Evolutionary conservation across 2,113 vertebrate genomes (phyloP).

Genomic region (Fregata magnificens): DNA sequence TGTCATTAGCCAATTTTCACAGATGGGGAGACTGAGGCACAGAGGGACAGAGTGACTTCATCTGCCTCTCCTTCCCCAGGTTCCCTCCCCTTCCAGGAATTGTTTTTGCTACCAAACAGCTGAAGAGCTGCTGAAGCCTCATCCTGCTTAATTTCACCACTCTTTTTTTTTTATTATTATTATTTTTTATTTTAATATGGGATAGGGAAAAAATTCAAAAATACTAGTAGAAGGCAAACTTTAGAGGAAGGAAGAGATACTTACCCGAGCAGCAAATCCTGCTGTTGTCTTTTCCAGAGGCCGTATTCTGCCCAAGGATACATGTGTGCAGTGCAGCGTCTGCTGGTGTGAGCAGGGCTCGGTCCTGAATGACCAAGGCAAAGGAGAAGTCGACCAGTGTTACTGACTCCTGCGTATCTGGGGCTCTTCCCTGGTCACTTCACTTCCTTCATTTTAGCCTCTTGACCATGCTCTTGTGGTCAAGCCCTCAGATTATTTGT

Average conservation of each 20-base stretch:
- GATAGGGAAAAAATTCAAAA: neutral
- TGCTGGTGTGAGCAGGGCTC: neutral
- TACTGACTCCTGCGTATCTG: neutral
- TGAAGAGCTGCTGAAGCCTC: neutral
- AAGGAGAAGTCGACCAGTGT: neutral
- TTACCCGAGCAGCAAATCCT: neutral
- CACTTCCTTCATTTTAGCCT: neutral
- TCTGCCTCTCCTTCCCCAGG: neutral
- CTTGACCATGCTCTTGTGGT: neutral
- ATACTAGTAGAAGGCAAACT: neutral
- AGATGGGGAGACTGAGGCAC: conserved; percentile 64
- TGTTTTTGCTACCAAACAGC: neutral
- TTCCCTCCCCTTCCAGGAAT: neutral
- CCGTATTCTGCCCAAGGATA: neutral
- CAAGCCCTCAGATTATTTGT: neutral
- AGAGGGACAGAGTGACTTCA: neutral
- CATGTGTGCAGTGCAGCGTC: neutral
- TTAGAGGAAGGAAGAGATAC: neutral
- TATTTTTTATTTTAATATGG: neutral
- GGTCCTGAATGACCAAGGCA: neutral
- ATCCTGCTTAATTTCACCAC: neutral
- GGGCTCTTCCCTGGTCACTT: neutral
- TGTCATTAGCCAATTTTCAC: conserved; percentile 33
- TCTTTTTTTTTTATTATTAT: neutral
- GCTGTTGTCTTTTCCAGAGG: neutral